phyloP scores from a whole-genome alignment of 2,113 vertebrate species.

The Thermophis baileyi region DNA sequence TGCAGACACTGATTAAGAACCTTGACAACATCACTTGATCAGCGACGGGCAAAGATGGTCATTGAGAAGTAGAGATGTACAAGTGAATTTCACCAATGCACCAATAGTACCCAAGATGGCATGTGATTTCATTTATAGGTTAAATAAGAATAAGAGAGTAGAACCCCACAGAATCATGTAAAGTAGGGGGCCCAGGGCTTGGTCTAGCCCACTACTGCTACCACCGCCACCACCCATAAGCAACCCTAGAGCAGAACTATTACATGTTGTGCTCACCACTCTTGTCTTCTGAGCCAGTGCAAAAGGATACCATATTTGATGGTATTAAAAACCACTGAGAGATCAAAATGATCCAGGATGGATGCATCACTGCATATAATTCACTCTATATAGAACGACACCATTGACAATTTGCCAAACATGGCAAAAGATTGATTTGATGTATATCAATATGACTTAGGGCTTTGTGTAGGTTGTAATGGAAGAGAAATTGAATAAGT shows the following conservation, averaged over 20 bases:
- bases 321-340: background rate
- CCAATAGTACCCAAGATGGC: background rate
- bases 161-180: background rate
- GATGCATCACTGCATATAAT: background rate
- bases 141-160: background rate
- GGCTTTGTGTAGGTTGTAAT: background rate
- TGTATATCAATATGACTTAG: background rate
- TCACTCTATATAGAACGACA: background rate
- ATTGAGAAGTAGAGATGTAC: background rate
- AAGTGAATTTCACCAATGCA: background rate
- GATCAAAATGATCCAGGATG: background rate
- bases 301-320: background rate
- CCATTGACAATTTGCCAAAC: background rate
- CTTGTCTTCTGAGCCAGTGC: background rate
- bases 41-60: background rate
- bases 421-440: background rate
- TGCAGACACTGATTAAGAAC: background rate
- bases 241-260: background rate
- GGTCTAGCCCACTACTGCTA: background rate
- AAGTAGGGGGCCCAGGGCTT: background rate
- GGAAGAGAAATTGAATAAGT: background rate
- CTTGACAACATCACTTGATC: background rate
- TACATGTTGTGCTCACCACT: background rate
- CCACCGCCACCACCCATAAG: background rate
- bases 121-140: background rate